Conservation (phyloP, 2,113 vertebrate genomes). For the Oncorhynchus keta region DNA sequence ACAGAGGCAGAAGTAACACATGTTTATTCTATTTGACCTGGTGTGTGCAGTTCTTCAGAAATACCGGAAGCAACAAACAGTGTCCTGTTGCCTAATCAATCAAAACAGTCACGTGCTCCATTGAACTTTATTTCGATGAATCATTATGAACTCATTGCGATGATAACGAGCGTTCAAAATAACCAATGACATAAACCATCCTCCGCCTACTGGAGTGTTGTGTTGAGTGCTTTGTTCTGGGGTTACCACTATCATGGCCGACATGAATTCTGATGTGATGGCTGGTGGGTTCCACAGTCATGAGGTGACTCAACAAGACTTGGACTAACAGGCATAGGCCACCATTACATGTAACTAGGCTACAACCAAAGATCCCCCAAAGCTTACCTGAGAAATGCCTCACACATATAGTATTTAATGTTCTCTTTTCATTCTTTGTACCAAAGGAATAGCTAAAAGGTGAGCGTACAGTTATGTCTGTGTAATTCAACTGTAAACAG, state of each 20-base stretch:
- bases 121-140: not conserved
- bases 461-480: too few species aligned
- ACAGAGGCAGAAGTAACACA: not conserved
- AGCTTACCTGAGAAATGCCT: too few species aligned
- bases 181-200: not conserved
- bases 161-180: not conserved
- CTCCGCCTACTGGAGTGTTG: not conserved
- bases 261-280: slow-evolving; percentile 35
- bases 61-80: not conserved
- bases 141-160: not conserved
- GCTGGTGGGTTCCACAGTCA: slow-evolving; percentile 40
- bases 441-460: too few species aligned
- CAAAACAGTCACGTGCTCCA: not conserved
- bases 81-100: not conserved
- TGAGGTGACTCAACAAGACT: slow-evolving; percentile 41
- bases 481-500: too few species aligned
- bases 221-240: slow-evolving; percentile 2
- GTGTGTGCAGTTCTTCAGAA: not conserved
- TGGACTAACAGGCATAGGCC: slow-evolving; percentile 35
- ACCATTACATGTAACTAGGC: not conserved
- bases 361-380: too few species aligned
- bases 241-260: slow-evolving; percentile 6
- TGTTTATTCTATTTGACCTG: not conserved
- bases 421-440: too few species aligned
- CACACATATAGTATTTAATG: too few species aligned